Percentiles rank a stretch among this genome's conserved stretches.
These are phyloP conservation scores for Caenorhabditis zanzibari DNA, from an alignment of 2,888 invertebrate species.

Conservation along the genomic window DNA sequence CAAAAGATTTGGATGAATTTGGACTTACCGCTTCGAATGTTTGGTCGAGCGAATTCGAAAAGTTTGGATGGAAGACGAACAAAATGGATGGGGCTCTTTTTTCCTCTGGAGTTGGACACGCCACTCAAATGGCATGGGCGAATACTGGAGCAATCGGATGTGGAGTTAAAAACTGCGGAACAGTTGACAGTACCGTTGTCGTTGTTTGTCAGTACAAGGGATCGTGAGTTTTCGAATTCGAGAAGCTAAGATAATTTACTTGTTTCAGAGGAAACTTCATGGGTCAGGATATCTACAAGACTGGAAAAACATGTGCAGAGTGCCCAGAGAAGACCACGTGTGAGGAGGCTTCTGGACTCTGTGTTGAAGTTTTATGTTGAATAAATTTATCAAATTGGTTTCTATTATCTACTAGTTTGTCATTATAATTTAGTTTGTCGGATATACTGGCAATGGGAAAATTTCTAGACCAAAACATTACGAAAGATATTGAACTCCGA, in stretches of 20 bases:
- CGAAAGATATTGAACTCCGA: too few species aligned
- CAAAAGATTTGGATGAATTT: conserved; percentile 4
- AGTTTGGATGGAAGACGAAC: conserved; percentile 56
- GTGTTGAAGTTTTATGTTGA: conserved; percentile 15
- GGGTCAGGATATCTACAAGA: conserved; percentile 15
- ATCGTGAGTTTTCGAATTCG: conserved; percentile 3
- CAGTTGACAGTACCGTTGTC: conserved; percentile 11
- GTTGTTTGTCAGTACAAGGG: conserved; percentile 41
- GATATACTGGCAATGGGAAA: too few species aligned
- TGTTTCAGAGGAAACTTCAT: conserved; percentile 43
- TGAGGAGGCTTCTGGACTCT: conserved; percentile 26
- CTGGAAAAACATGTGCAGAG: conserved; percentile 15
- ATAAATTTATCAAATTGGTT: too few species aligned
- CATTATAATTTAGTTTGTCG: too few species aligned
- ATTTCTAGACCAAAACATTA: too few species aligned
- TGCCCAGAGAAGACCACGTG: conserved; percentile 40
- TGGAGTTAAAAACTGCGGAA: conserved; percentile 56
- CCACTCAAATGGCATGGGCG: conserved; percentile 65
- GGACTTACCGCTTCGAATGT: conserved; percentile 13
- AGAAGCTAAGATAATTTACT: not conserved
- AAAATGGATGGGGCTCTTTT: conserved; percentile 24
- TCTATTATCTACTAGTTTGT: too few species aligned
- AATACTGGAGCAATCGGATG: conserved; percentile 54
- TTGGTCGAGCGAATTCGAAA: conserved; percentile 60
- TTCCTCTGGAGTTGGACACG: conserved; percentile 59